Base-by-base conservation (phyloP, 1,140 invertebrate species). In the Drosophila sturtevanti region DNA sequence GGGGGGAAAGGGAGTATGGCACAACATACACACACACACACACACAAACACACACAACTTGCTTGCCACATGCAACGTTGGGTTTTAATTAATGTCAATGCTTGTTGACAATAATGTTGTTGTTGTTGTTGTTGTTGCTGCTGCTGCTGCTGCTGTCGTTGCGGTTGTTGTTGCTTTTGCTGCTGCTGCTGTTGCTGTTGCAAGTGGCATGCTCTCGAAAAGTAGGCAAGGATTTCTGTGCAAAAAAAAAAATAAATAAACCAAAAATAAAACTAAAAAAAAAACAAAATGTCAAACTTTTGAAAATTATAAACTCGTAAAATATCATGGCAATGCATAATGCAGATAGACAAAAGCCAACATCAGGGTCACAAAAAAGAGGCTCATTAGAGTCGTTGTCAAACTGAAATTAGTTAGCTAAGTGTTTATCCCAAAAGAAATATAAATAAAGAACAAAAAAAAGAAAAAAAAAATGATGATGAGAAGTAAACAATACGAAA, bases 11-110 rank as follows among this genome's bases (percentile, higher is more conserved):
- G 14, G 9, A 18, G 41, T 16, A 21, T 18, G 18, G 16, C 41
- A 18, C 12, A 38, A 37, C 63, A 55, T 38, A 54, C 9, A 12
- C 10, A 27, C 48, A 55, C 38, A 61, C 35, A 38, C 66, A 35
- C 74, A 63, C 38, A 41, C 37, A 48, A 14, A 61, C 63, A 64
- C 52, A 60, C 21, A 21, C n/a, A 48, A 67, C 51, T 31, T 58
- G 63, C 54, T 66, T 67, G 76, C 75, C 51, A 77, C 77, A 86
- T 86, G 81, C 81, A 81, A 81, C 81, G 70, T 48, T 86, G 81
- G 64, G 67, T 78, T 86, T 86, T 86, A 86, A 86, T 86, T 86
- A 86, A 86, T 86, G 81, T 81, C 81, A 86, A 85, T 86, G 81
- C 81, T 86, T 85, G 81, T 85, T 81, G 81, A 85, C 77, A 86